These are phyloP conservation scores for Salvelinus fontinalis DNA, from an alignment of 2,113 vertebrate species.

Conservation along the genomic window DNA sequence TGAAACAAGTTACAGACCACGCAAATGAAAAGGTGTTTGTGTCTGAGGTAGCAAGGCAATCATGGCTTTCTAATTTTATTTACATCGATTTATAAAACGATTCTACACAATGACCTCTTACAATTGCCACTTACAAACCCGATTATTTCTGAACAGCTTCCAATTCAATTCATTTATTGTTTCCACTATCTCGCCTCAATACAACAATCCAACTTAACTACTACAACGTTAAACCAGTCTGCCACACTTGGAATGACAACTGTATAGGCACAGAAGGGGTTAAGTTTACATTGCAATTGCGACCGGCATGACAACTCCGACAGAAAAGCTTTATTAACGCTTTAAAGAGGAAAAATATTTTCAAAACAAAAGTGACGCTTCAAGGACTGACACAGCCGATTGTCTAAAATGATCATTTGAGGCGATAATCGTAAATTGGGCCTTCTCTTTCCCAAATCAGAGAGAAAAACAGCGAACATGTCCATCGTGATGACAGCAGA, in stretches of 20 bases:
- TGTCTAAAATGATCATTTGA: conserved; percentile 25
- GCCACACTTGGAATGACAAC: conserved; percentile 70
- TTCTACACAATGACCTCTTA: conserved; percentile 63
- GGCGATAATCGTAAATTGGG: neutral
- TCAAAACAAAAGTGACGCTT: neutral
- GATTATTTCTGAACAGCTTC: conserved; percentile 42
- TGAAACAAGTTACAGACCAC: conserved; percentile 73
- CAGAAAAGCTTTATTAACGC: conserved; percentile 37
- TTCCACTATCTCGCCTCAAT: conserved; percentile 47
- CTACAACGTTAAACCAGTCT: conserved; percentile 13
- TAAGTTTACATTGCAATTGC: conserved; percentile 32
- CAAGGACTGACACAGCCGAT: neutral
- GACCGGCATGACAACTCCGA: conserved; percentile 22
- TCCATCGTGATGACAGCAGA: conserved; percentile 59
- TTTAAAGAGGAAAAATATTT: conserved; percentile 61
- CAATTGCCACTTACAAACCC: conserved; percentile 43
- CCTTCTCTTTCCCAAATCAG: conserved; percentile 17
- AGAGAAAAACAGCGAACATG: conserved; percentile 46
- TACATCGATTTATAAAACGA: conserved; percentile 81
- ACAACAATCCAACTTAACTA: conserved; percentile 48
- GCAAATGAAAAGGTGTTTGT: conserved; percentile 75
- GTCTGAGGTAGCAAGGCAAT: conserved; percentile 99
- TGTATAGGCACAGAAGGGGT: conserved; percentile 77
- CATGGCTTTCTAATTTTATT: conserved; percentile 89
- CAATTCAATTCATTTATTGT: conserved; percentile 55